Percentiles rank a stretch among this genome's conserved stretches.
Conservation (phyloP, 2,113 vertebrate genomes). For the Piprites chloris region DNA sequence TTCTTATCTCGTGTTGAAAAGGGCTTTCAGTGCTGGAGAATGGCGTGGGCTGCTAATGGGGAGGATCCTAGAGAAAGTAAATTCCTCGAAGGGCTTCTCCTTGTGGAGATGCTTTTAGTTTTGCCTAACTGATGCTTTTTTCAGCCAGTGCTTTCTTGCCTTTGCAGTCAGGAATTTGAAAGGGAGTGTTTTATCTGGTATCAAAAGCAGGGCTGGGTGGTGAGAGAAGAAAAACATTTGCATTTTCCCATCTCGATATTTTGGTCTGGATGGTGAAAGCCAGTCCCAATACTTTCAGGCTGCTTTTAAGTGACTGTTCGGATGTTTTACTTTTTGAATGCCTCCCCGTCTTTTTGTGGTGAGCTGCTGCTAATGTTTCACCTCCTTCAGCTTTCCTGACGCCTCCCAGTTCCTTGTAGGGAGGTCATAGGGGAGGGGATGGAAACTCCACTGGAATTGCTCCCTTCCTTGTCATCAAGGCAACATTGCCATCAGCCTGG, state of each 20-base stretch:
- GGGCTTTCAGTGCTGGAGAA: background rate
- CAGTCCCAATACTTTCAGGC: background rate
- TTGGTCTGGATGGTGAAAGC: background rate
- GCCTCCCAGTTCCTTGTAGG: background rate
- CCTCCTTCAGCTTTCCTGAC: background rate
- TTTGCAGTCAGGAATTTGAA: background rate
- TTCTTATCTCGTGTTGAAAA: constrained; percentile 19
- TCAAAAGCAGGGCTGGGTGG: background rate
- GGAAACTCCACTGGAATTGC: background rate
- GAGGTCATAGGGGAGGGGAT: background rate
- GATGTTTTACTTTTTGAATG: background rate
- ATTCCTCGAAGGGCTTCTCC: constrained; percentile 18
- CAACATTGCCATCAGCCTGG: background rate
- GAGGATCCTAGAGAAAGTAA: background rate
- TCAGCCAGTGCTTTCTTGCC: background rate
- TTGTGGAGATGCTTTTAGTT: background rate
- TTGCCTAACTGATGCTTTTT: background rate
- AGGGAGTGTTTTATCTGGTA: background rate
- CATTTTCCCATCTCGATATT: background rate
- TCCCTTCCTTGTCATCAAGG: background rate
- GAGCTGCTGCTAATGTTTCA: background rate
- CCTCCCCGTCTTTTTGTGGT: background rate
- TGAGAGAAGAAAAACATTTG: background rate
- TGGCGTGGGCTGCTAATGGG: background rate
- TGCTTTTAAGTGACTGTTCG: background rate